Percentiles rank a stretch among this genome's conserved stretches.
Evolutionary conservation across 2,113 vertebrate species (phyloP).

Genomic region (Apus apus): DNA sequence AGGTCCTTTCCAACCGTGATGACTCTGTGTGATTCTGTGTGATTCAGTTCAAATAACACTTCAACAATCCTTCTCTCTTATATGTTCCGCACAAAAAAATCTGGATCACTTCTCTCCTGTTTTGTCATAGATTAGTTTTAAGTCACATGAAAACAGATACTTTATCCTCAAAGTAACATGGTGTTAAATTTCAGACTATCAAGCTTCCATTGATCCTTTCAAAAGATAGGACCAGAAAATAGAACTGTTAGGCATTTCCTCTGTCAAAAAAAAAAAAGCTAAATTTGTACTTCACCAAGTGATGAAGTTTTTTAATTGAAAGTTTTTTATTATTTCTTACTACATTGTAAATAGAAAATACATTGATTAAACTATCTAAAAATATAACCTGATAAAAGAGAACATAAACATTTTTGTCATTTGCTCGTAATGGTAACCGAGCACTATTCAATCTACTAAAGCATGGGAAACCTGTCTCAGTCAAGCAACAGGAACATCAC

Average conservation of each 20-base stretch:
- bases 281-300: slow-evolving; percentile 15
- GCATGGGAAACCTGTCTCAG: not conserved
- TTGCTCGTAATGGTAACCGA: not conserved
- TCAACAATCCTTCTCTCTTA: not conserved
- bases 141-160: not conserved
- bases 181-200: slow-evolving; percentile 16
- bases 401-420: not conserved
- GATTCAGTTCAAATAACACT: not conserved
- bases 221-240: not conserved
- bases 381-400: slow-evolving; percentile 9
- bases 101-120: not conserved
- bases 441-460: not conserved
- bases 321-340: slow-evolving; percentile 43
- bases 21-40: not conserved
- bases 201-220: not conserved
- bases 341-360: slow-evolving; percentile 29
- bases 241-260: slow-evolving; percentile 35
- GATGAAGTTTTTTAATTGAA: slow-evolving; percentile 49
- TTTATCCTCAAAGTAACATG: not conserved
- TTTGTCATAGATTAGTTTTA: not conserved
- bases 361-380: slow-evolving; percentile 40
- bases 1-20: too few species aligned
- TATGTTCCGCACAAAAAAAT: not conserved
- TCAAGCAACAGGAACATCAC: not conserved
- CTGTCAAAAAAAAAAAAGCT: not conserved